phyloP scores from a whole-genome alignment of 1,140 invertebrate genomes.

The Drosophila chauvacae region DNA sequence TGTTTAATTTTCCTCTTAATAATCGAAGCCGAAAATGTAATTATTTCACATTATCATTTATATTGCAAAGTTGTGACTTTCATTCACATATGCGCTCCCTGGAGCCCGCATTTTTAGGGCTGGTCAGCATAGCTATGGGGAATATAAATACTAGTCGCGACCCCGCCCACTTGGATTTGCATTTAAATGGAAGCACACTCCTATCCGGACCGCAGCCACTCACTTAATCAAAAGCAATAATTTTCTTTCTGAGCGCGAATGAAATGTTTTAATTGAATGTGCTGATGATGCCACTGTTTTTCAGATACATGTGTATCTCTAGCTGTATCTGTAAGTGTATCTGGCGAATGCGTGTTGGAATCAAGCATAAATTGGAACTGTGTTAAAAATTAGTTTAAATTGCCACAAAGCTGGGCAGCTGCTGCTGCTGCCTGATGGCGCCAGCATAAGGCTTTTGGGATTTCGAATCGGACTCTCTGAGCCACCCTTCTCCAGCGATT shows the following conservation, averaged over 20 bases:
- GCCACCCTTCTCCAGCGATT: not conserved
- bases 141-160: slow-evolving; percentile 16
- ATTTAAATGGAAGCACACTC: slow-evolving; percentile 46
- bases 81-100: not conserved
- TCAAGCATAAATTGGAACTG: slow-evolving; percentile 67
- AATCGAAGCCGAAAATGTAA: slow-evolving; percentile 3
- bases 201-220: slow-evolving; percentile 25
- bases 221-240: slow-evolving; percentile 76
- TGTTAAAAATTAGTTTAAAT: slow-evolving; percentile 76
- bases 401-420: slow-evolving; percentile 31
- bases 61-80: slow-evolving; percentile 11
- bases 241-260: slow-evolving; percentile 56
- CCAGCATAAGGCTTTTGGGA: slow-evolving; percentile 55
- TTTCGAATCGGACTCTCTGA: slow-evolving; percentile 13
- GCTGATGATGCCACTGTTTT: slow-evolving; percentile 56
- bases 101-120: slow-evolving; percentile 31
- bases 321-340: slow-evolving; percentile 18
- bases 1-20: slow-evolving; percentile 12
- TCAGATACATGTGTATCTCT: slow-evolving; percentile 8
- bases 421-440: slow-evolving; percentile 52
- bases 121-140: slow-evolving; percentile 20
- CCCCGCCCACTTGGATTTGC: slow-evolving; percentile 41
- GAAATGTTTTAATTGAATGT: slow-evolving; percentile 81
- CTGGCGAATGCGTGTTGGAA: slow-evolving; percentile 32
- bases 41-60: slow-evolving; percentile 3